These are phyloP conservation scores for Danio kyathit DNA, from an alignment of 2,797 vertebrate species.

Conservation along the genomic window DNA sequence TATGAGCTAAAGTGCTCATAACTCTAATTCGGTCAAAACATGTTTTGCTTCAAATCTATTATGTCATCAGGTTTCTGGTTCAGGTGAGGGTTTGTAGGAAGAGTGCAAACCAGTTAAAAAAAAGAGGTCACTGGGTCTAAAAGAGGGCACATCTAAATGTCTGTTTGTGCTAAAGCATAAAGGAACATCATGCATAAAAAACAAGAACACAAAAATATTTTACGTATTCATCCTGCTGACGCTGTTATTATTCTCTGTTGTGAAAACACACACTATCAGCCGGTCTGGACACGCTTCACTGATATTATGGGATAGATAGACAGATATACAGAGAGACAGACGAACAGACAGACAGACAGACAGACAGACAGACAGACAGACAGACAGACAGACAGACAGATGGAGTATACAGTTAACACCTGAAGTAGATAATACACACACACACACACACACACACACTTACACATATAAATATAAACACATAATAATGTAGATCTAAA, in stretches of 20 bases:
- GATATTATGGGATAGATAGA: not conserved
- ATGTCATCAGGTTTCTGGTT: not conserved
- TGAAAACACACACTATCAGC: slow-evolving; percentile 7
- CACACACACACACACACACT: too few species aligned
- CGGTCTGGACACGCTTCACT: slow-evolving; percentile 11
- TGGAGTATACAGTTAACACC: too few species aligned
- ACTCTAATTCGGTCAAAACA: too few species aligned
- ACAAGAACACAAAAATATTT: not conserved
- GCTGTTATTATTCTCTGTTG: not conserved
- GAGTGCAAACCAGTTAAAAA: not conserved
- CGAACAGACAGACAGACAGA: too few species aligned
- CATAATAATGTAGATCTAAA: too few species aligned
- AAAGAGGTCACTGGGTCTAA: not conserved
- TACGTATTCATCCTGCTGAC: not conserved
- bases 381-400: too few species aligned
- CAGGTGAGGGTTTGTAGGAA: not conserved
- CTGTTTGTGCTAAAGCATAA: slow-evolving; percentile 1
- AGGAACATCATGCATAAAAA: not conserved
- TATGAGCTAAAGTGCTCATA: too few species aligned
- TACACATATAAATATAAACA: too few species aligned
- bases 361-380: too few species aligned
- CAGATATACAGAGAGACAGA: too few species aligned
- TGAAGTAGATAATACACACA: too few species aligned
- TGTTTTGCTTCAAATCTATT: not conserved
- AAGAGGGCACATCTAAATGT: not conserved